These are phyloP conservation scores for Euphonia xanthogaster DNA, from an alignment of 2,797 vertebrate species.

Conservation along the genomic window DNA sequence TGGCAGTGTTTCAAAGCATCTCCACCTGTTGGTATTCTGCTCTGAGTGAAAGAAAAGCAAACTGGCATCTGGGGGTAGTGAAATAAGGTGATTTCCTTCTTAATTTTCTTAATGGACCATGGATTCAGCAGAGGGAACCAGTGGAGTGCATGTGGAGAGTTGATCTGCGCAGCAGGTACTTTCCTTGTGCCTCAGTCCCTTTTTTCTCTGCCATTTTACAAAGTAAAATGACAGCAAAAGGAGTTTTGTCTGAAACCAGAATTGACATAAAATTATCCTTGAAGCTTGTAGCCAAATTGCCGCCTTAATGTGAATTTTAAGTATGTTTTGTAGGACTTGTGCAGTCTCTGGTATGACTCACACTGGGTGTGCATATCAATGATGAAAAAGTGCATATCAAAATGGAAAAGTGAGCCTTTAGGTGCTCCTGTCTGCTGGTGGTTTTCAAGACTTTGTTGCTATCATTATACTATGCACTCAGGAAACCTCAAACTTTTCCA, in stretches of 20 bases:
- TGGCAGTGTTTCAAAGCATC: background rate
- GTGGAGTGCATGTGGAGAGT: fast-evolving
- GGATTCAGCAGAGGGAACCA: background rate
- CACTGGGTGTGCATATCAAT: fast-evolving
- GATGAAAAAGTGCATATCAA: too few species aligned
- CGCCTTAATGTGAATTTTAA: background rate
- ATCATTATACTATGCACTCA: background rate
- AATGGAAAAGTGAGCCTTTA: background rate
- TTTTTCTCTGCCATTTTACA: background rate
- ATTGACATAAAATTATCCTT: background rate
- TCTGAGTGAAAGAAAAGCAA: background rate
- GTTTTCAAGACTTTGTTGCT: background rate
- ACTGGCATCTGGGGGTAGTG: background rate
- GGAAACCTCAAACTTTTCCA: background rate
- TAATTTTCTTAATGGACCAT: background rate
- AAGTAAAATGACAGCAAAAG: background rate
- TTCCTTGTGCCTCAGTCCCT: background rate
- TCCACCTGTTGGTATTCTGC: background rate
- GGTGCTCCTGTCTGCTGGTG: background rate
- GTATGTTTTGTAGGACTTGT: background rate
- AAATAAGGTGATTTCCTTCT: background rate
- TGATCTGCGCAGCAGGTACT: background rate
- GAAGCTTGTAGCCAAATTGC: background rate
- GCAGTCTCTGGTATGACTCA: fast-evolving
- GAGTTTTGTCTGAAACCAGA: background rate